Percentiles rank a stretch among this genome's conserved stretches.
phyloP scores from a whole-genome alignment of 2,113 vertebrate species.

The Stictonetta naevosa region DNA sequence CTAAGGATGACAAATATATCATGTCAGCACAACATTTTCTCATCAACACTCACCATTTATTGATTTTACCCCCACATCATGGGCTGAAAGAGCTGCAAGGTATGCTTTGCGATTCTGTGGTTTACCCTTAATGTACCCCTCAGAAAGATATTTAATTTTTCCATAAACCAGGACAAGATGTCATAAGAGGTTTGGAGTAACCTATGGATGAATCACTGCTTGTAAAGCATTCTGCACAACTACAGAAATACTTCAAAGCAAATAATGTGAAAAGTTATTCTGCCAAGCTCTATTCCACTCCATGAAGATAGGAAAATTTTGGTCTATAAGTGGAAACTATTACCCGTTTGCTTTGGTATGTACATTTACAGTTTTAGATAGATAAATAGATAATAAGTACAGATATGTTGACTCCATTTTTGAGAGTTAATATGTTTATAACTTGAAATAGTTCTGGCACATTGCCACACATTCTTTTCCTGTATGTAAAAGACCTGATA shows the following conservation, averaged over 20 bases:
- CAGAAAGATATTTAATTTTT: neutral
- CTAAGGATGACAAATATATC: neutral
- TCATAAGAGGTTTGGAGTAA: neutral
- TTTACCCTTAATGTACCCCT: neutral
- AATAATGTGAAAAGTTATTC: conserved; percentile 15
- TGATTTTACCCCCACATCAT: neutral
- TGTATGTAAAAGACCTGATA: neutral
- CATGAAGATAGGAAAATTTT: neutral
- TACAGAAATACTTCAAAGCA: neutral
- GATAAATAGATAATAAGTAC: neutral
- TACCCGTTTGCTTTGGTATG: conserved; percentile 28
- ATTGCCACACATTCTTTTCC: neutral
- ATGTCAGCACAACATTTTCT: neutral
- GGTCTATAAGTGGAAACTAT: conserved; percentile 35
- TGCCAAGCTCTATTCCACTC: neutral
- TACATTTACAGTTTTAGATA: neutral
- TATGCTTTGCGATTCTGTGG: neutral
- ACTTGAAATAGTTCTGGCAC: neutral
- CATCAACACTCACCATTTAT: neutral
- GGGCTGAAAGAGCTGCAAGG: neutral
- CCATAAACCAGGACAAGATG: neutral
- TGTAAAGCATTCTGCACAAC: neutral
- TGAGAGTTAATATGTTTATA: neutral
- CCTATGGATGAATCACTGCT: neutral
- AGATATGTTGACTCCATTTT: neutral